These are phyloP conservation scores for Gallinago stenura DNA, from an alignment of 2,797 vertebrate species.

Conservation along the genomic window DNA sequence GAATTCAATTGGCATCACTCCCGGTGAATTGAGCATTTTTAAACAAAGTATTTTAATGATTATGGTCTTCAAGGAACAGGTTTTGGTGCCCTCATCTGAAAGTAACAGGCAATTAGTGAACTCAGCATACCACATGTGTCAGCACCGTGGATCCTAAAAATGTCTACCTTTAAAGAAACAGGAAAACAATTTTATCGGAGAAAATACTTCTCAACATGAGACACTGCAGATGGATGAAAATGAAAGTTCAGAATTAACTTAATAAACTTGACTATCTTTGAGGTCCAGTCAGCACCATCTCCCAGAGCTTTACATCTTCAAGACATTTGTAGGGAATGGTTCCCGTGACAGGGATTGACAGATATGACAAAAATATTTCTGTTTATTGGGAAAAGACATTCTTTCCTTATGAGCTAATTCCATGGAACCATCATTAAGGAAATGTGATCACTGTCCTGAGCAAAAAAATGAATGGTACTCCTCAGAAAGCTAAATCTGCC, in stretches of 20 bases:
- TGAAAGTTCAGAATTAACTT: neutral
- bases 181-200: neutral
- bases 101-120: neutral
- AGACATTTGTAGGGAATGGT: neutral
- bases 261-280: neutral
- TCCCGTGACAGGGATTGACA: neutral
- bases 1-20: neutral
- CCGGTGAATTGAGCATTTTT: accelerated
- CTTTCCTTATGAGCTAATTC: neutral
- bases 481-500: neutral
- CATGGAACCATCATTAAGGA: neutral
- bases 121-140: accelerated
- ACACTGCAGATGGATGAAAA: neutral
- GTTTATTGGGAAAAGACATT: neutral
- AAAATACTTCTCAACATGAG: neutral
- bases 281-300: neutral
- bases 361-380: neutral
- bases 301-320: neutral
- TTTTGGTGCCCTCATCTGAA: neutral
- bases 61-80: neutral
- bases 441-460: neutral
- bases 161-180: neutral
- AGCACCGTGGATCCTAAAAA: neutral
- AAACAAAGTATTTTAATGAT: neutral
- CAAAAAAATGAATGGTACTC: neutral